Conservation (phyloP, 1,140 invertebrate species). For the Drosophila lacertosa region DNA sequence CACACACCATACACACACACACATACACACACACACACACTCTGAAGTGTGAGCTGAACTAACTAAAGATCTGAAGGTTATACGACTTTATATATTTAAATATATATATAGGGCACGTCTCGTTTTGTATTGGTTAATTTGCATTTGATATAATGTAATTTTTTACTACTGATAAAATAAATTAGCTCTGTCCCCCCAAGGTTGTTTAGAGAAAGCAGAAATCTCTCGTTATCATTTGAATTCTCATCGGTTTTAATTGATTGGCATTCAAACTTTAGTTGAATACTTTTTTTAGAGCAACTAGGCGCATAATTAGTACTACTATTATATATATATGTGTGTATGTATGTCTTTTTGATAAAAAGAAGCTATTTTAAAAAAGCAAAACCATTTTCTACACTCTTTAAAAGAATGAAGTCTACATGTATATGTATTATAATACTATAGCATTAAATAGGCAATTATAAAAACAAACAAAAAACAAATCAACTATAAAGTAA, state of each 20-base stretch:
- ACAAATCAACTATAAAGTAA: constrained; percentile 60
- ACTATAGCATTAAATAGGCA: constrained; percentile 78
- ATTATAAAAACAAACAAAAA: constrained; percentile 62
- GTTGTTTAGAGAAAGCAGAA: constrained; percentile 52
- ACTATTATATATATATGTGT: constrained; percentile 59
- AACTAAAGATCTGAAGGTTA: constrained; percentile 39
- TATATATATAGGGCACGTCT: constrained; percentile 28
- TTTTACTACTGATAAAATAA: constrained; percentile 72
- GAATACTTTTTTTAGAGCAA: constrained; percentile 72
- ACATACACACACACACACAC: neutral
- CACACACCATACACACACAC: constrained; percentile 3
- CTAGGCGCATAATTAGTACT: constrained; percentile 75
- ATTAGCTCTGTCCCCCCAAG: constrained; percentile 75
- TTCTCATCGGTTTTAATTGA: constrained; percentile 20
- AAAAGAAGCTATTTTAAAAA: constrained; percentile 82
- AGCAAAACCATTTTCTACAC: constrained; percentile 81
- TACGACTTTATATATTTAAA: constrained; percentile 29
- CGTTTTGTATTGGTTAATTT: constrained; percentile 55
- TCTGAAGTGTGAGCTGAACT: constrained; percentile 11
- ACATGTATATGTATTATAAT: constrained; percentile 80
- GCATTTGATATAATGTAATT: constrained; percentile 70
- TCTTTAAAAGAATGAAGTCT: constrained; percentile 83
- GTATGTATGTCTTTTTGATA: constrained; percentile 82
- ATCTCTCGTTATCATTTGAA: neutral
- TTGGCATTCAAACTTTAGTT: constrained; percentile 64